Base-by-base conservation (phyloP, 1,140 invertebrate species). In the Atta colombica region DNA sequence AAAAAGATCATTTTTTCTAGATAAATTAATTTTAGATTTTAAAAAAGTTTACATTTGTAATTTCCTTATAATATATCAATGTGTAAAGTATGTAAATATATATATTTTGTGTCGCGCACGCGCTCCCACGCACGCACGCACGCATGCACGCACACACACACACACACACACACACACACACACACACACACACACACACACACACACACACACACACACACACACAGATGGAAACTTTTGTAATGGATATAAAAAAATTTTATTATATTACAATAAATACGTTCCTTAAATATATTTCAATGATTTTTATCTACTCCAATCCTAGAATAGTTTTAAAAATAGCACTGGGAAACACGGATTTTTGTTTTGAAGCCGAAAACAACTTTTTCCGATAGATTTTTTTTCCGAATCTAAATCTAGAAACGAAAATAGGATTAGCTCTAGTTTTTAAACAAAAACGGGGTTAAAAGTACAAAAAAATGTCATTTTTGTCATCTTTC, bases 21-120 rank as follows among this genome's bases (percentile, higher is more conserved):
- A 63, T 51, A 78, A 16, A 63, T 63, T 65, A 31, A 77, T 78
- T 60, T 16, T 31, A n/a, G n/a, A 75, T 75, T 68, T 12, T 31
- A 80, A 68, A 68, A 61, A 31, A 65, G 0, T 78, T 51, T 14
- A 65, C 16, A 45, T 1, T 45, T 10, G 39, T 3, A n/a, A 25
- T 58, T 28, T 16, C 31, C 12, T 58, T 51, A 25, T 8, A 49
- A 49, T 69, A n/a, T 69, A 18, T 51, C 8, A 16, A 14, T 31
- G 16, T 63, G 25, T 35, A 39, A 39, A 39, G 39, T 39, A 58
- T 35, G 28, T 6, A 28, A 16, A 18, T 25, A 53, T 72, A 51
- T 72, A 71, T n/a, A 58, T 63, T 31, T 63, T 31, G 18, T 31
- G 6, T 55, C 49, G 8, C 49, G 2, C 12, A 14, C 49, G 3